Evolutionary conservation across 1,140 invertebrate genomes (phyloP), one percentile per base, ranked within the genome.

Genomic region (Plectus sambesii): DNA sequence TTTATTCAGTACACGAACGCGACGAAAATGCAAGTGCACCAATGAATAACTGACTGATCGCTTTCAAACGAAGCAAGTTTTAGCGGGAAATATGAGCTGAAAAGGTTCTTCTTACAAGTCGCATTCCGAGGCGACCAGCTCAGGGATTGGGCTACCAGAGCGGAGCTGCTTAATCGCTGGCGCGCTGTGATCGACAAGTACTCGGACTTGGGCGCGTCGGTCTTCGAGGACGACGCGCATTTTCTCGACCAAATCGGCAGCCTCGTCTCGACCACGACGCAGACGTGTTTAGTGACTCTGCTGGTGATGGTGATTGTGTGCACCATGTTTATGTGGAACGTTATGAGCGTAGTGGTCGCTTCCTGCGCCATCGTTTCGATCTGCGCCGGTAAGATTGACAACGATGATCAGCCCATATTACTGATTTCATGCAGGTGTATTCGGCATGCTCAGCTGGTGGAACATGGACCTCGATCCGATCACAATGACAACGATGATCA

Each of bases 401-500:
- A 56, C 46, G 47, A 45, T 49, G 23, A 2, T 27, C 25, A 15
- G n/a, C n/a, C 57, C 2, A 30, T 12, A 44, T 27, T 12, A 17
- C 20, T 19, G 17, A 5, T 29, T 42, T 42, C 12, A 33, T 58
- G 30, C 43, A 60, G 61, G 62, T 24, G 61, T 73, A 1, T 66
- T 74, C 49, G 72, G 72, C 12, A 72, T 67, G 43, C 60, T 74
- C 42, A 48, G 59, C 17, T 51, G 66, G 29, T 72, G 72, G 64
- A 61, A 58, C 6, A 55, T 74, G 17, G 68, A 64, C 30, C 56
- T 74, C 12, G 72, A 70, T 53, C 66, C 72, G 5, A 64, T 74
- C 36, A 70, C 70, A 22, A 73, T 73, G 69, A 69, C 71, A 23
- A 69, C 71, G 27, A 55, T 70, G 4, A 68, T 74, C 17, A 73